Evolutionary conservation across 2,797 vertebrate genomes (phyloP), one percentile per base, ranked within the genome.

Genomic region (Hozukius guyotensis): DNA sequence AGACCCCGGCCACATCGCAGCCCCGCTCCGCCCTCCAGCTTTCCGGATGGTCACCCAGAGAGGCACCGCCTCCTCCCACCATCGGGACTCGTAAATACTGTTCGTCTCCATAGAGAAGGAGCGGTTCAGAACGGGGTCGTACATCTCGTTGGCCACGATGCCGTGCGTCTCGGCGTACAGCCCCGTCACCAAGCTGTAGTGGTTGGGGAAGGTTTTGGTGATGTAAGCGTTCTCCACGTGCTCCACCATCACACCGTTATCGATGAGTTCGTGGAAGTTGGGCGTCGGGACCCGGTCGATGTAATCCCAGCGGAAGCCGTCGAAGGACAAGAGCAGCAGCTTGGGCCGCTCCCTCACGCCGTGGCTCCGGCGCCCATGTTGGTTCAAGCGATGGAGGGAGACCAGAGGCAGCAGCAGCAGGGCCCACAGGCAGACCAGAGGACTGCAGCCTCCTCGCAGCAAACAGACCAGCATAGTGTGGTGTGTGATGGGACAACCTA

Each of bases 251-350:
- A 97, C 96, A 5, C 98, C 97, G 0, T 94, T 92, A 1, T 92
- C 76, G 80, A 97, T 97, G 80, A 97, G 64, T 72, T 82, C 92
- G 34, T 91, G 91, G 66, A 99, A 98, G 89, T 94, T 95, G 16
- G 97, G 97, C 0, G 94, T 97, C 2, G 97, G 87, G 57, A 97
- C 96, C 38, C 95, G 96, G 70, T 97, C 83, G 18, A 98, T 87
- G 77, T 99, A 99, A 94, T 99, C 98, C 97, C 97, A 98, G 18
- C 97, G 96, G 90, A 99, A 99, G 69, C 98, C 97, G 34, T 99
- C 98, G 18, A 98, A 99, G 8, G 98, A 99, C 73, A 99, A 90
- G 0, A 99, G 92, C 46, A 99, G 94, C 72, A 98, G 95, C 66
- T 96, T 95, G 81, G 93, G 89, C 4, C 89, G 93, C 4, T 94